Evolutionary conservation across 1,140 invertebrate species (phyloP).

Genomic region (Physella acuta): DNA sequence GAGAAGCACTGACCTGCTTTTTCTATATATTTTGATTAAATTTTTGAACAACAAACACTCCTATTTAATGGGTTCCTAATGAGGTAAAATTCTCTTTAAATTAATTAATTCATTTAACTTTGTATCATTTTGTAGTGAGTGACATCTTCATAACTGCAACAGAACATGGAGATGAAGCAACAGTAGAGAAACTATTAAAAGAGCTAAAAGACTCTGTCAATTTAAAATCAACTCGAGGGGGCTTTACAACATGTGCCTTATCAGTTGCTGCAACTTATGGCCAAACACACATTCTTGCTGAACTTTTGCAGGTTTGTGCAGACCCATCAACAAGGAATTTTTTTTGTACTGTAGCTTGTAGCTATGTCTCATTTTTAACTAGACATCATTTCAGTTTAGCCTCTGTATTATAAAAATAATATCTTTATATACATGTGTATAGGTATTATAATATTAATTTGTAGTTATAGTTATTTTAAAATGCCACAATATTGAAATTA

Average conservation of each 20-base stretch:
- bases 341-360: background rate
- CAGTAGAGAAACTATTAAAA: slow-evolving; percentile 22
- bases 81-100: too few species aligned
- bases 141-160: slow-evolving; percentile 27
- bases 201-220: slow-evolving; percentile 12
- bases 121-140: slow-evolving; percentile 16
- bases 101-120: too few species aligned
- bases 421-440: background rate
- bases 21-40: too few species aligned
- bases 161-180: slow-evolving; percentile 25
- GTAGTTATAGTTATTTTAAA: background rate
- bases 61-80: too few species aligned
- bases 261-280: slow-evolving; percentile 47
- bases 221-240: slow-evolving; percentile 30
- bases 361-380: background rate
- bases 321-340: background rate
- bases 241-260: slow-evolving; percentile 37
- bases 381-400: background rate
- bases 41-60: too few species aligned
- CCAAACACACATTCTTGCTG: slow-evolving; percentile 37
- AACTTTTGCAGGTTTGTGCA: slow-evolving; percentile 44
- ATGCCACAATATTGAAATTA: background rate
- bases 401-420: background rate
- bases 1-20: too few species aligned
- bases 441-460: background rate